These are phyloP conservation scores for Macrophya annulata DNA, from an alignment of 2,888 invertebrate genomes.

Conservation along the genomic window DNA sequence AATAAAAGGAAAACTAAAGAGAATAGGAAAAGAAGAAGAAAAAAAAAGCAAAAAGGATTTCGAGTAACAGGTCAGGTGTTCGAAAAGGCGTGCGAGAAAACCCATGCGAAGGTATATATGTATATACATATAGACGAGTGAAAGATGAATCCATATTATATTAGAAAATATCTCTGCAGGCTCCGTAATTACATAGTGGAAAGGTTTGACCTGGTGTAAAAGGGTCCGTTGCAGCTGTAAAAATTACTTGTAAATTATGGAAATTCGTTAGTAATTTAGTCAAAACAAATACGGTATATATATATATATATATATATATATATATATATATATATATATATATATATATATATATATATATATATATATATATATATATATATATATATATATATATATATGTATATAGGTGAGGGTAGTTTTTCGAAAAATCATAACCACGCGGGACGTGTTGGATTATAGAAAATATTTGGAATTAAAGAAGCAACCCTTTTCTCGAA, in stretches of 20 bases:
- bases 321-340: too few relatives aligned
- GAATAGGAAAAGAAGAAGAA: background rate
- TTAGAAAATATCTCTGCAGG: conserved; percentile 46
- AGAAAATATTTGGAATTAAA: conserved; percentile 55
- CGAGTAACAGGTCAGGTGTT: conserved; percentile 37
- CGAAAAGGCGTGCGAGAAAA: conserved; percentile 29
- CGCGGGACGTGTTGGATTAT: conserved; percentile 37
- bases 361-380: too few relatives aligned
- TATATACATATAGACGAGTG: conserved; percentile 29
- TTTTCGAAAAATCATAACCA: conserved; percentile 41
- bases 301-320: too few relatives aligned
- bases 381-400: too few relatives aligned
- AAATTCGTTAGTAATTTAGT: conserved; percentile 51
- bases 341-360: too few relatives aligned
- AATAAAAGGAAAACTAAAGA: background rate
- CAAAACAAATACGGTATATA: conserved; percentile 55
- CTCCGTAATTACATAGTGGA: conserved; percentile 25
- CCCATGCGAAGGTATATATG: background rate
- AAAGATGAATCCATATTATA: conserved; percentile 37
- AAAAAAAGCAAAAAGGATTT: background rate
- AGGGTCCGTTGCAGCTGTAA: conserved; percentile 54
- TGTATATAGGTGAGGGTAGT: conserved; percentile 1
- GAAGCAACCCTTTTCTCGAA: conserved; percentile 51
- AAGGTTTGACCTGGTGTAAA: conserved; percentile 45
- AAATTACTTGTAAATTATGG: conserved; percentile 57